Evolutionary conservation across 2,797 vertebrate genomes (phyloP), one percentile per base, ranked within the genome.

Genomic region (Anguilla pacifica): DNA sequence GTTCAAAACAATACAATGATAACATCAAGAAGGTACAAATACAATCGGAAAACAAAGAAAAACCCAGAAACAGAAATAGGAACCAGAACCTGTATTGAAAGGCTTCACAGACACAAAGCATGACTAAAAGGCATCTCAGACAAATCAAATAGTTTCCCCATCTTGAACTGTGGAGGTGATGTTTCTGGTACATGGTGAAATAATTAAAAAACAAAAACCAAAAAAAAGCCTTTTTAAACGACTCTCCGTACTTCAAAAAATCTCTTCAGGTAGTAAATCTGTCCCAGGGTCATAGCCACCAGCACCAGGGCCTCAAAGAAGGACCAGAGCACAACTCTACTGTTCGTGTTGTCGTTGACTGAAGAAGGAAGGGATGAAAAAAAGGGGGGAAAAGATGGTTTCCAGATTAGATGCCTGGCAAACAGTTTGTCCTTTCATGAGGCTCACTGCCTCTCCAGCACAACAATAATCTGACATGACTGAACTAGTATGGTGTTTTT

Each of bases 331-430:
- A 99, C 98, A 95, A 99, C 98, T 95, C 99, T 96, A 97, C 98
- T 99, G 96, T 99, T 99, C 89, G 99, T 99, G 97, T 99, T 99
- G 97, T 99, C 98, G 6, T 99, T 99, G 94, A 99, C 98, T 99
- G 92, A 92, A 77, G 88, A 0, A 83, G 59, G 72, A 9, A 19
- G 82, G 51, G 6, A 53, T 87, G 3, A 0, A 0, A 83, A 64
- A 74, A 9, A 19, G 82, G 51, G 6, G 90, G 39, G 53, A n/a
- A 22, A 0, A 86, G 49, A 1, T 17, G 55, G 11, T 59, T 25
- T 61, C 4, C 1, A 13, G 15, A 81, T 39, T 17, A n/a, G 74
- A 59, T 2, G 19, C 46, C 5, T 51, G 22, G 25, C 39, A 53
- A 11, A 1, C 25, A 57, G 10, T 25, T 43, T 7, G 3, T 49